Evolutionary conservation across 2,797 vertebrate genomes (phyloP), one percentile per base, ranked within the genome.

Genomic region (Bradypodion pumilum): DNA sequence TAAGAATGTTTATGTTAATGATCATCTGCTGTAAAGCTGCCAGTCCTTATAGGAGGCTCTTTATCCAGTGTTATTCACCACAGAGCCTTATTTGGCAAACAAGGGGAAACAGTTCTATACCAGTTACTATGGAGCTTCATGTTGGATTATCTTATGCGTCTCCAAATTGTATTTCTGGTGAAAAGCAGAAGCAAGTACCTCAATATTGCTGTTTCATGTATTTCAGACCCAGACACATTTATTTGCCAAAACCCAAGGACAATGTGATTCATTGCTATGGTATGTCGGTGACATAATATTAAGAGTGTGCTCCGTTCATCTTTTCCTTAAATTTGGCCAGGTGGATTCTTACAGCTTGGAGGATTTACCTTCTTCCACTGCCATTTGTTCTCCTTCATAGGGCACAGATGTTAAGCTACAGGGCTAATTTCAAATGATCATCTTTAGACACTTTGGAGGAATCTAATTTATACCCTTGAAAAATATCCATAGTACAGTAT

Each of bases 321-420:
- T n/a, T 66, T 85, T 60, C 25, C 60, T 42, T 81, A 16, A 49
- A 59, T 68, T 44, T 80, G 70, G 70, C 29, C 37, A 68, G 21
- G 13, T 69, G 37, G 73, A 7, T 85, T 65, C 10, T 49, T 63
- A 46, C 10, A 23, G 49, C 42, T 59, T 81, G 63, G 16, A 60
- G 7, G 21, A 69, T 37, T 56, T 44, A 75, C n/a, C 32, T 46
- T 80, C 42, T 27, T 56, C 46, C 40, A 46, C 9, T 87, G 82
- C 80, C 62, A 74, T 32, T 80, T 80, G 35, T 59, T 74, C 23
- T 49, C 25, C 77, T 27, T 65, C 10, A 4, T n/a, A 84, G 16
- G 19, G 80, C 73, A 29, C 82, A 88, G 76, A 73, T 66, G 8
- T 68, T 66, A 46, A 32, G 23, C 84, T 42, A 77, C 7, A 81